Base-by-base conservation (phyloP, 2,113 vertebrate species). In the Pteropus alecto region DNA sequence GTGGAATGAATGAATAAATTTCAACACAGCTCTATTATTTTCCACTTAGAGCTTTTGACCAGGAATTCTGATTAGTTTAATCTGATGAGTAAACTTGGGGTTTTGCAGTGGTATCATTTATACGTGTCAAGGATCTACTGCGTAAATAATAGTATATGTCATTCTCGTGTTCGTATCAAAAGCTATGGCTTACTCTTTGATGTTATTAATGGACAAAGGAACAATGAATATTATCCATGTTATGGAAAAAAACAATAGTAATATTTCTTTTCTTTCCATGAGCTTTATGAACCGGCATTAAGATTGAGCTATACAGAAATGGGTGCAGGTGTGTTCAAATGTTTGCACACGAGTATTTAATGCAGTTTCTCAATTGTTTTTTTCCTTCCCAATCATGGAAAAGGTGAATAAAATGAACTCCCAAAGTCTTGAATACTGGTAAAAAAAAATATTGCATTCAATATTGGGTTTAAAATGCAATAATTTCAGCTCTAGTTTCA, bases 11-110 rank as follows among this genome's bases (percentile, higher is more conserved):
- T 41, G 33, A 73, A 79, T 76, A 46, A 7, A 76, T 90, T 77
- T 87, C 38, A 83, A 30, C 51, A 87, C 56, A 89, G 41, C n/a
- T 82, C 56, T 78, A 30, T 82, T 82, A 93, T 74, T 86, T 95
- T 83, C 74, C 28, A 51, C 61, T 60, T 83, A 68, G 0, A 22
- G 54, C n/a, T 93, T 96, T 70, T 67, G 94, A 71, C 28, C 22
- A 96, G 78, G 48, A 83, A 74, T 35, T 74, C 83, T 86, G 13
- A 51, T 78, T 74, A 35, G 43, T 87, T 90, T 83, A 82, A 67
- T 61, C 41, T n/a, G 5, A 61, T 60, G 77, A 93, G 92, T 78
- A 68, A 94, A 82, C 41, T 43, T 85, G 30, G 38, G 68, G 7
- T 15, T 92, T 51, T 95, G 30, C 71, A 61, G 7, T 2, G 11